Conservation (phyloP, 2,113 vertebrate genomes). For the Ictidomys tridecemlineatus region DNA sequence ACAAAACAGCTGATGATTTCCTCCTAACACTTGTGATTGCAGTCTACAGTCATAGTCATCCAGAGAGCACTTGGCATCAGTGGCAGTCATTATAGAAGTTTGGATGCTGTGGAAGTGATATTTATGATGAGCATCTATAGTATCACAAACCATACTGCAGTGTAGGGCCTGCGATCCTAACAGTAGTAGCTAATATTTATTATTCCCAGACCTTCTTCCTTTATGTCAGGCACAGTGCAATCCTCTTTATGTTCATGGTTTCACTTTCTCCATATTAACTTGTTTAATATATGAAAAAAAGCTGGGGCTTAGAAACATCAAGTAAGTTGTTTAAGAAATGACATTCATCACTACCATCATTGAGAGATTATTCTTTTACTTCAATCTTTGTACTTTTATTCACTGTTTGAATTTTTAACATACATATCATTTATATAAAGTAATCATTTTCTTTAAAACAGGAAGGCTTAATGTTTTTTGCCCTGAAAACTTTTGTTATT, state of each 20-base stretch:
- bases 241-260: not conserved
- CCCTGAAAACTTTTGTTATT: conserved; percentile 2
- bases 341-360: not conserved
- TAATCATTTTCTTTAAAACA: conserved; percentile 34
- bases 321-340: not conserved
- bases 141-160: not conserved
- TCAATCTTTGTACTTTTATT: not conserved
- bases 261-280: not conserved
- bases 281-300: conserved; percentile 22
- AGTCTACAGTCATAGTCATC: not conserved
- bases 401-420: conserved; percentile 26
- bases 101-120: not conserved
- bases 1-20: not conserved
- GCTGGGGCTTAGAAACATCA: not conserved
- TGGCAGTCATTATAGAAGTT: not conserved
- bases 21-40: not conserved
- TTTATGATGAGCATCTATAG: not conserved
- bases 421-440: not conserved
- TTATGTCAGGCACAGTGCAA: not conserved
- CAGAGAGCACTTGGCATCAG: not conserved
- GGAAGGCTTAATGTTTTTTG: conserved; percentile 2
- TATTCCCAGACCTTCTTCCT: not conserved
- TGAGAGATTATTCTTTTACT: not conserved
- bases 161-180: not conserved
- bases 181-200: not conserved